Evolutionary conservation across 2,888 invertebrate species (phyloP).

Genomic region (Rhamphomyia laevipes): DNA sequence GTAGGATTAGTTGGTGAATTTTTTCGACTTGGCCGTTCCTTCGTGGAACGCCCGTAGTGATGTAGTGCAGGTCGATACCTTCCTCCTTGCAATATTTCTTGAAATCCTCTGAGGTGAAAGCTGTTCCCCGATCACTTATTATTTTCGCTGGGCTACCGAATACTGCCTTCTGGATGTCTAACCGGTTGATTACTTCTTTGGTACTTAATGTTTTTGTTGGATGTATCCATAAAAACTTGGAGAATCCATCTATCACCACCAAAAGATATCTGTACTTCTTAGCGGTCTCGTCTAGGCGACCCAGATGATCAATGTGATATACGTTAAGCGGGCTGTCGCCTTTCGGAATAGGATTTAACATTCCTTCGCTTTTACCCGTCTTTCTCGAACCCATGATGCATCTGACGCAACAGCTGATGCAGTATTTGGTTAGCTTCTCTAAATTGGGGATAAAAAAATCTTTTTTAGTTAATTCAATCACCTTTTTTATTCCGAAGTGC

Average conservation of each 20-base stretch:
- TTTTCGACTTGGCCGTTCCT: too few relatives aligned
- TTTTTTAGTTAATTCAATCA: too few relatives aligned
- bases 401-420: too few relatives aligned
- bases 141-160: background rate
- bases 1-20: too few relatives aligned
- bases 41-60: too few relatives aligned
- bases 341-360: too few relatives aligned
- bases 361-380: too few relatives aligned
- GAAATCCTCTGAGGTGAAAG: background rate
- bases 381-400: too few relatives aligned
- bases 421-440: too few relatives aligned
- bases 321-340: background rate
- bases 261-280: background rate
- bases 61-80: too few relatives aligned
- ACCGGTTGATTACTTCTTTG: background rate
- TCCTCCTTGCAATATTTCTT: background rate
- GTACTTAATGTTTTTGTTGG: background rate
- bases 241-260: background rate
- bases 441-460: too few relatives aligned
- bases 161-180: background rate
- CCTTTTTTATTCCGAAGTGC: too few relatives aligned
- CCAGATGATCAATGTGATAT: background rate
- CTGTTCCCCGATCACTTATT: background rate
- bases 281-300: background rate
- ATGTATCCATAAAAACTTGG: background rate